Conservation (phyloP, 2,113 vertebrate genomes). For the Toxotes jaculatrix region DNA sequence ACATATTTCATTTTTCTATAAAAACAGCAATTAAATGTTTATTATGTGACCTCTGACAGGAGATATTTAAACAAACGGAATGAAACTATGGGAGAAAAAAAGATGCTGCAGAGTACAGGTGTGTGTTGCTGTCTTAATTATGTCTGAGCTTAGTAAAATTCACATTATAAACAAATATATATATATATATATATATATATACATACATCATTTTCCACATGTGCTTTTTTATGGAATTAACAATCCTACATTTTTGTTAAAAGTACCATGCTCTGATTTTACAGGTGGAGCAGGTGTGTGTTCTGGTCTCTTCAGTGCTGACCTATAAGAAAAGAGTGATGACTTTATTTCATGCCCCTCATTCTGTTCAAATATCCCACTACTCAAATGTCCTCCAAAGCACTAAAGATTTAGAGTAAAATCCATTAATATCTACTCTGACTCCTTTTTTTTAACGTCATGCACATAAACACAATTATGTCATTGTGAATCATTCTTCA, state of each 20-base stretch:
- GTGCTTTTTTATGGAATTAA: not conserved
- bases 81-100: not conserved
- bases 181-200: not conserved
- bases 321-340: conserved; percentile 30
- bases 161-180: not conserved
- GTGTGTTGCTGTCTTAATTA: conserved; percentile 45
- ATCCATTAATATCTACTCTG: conserved; percentile 11
- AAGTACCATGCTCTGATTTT: conserved; percentile 26
- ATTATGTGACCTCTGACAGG: conserved; percentile 15
- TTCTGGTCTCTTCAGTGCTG: conserved; percentile 16
- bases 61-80: conserved; percentile 35
- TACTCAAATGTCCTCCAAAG: conserved; percentile 13
- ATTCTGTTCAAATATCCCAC: conserved; percentile 27
- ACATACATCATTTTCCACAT: not conserved
- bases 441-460: conserved; percentile 26
- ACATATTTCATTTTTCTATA: conserved; percentile 7
- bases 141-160: not conserved
- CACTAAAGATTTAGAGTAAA: conserved; percentile 8
- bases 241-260: not conserved
- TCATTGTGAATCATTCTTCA: conserved; percentile 6
- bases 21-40: conserved; percentile 19
- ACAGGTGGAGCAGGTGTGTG: conserved; percentile 59
- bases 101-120: not conserved
- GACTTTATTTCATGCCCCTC: conserved; percentile 23
- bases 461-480: conserved; percentile 15